A percentile compares a stretch with the other conserved stretches of the same genome.
phyloP scores from a whole-genome alignment of 2,113 vertebrate species.

The Austrofundulus limnaeus region DNA sequence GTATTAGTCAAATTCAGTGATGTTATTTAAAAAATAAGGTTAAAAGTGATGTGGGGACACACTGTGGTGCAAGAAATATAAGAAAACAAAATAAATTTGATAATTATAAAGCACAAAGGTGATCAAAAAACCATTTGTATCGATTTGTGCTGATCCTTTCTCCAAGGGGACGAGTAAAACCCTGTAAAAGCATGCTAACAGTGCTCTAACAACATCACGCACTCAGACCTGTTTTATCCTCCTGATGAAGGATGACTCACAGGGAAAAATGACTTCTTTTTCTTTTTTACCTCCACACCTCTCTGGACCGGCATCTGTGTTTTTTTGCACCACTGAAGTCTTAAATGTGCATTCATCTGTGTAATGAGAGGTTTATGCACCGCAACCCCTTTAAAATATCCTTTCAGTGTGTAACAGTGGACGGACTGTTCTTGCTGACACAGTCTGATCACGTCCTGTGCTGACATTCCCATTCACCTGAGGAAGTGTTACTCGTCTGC shows the following conservation, averaged over 20 bases:
- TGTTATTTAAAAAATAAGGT: too few relatives aligned
- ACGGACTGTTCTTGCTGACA: conserved; percentile 21
- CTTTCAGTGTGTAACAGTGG: conserved; percentile 10
- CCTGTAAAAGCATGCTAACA: not conserved
- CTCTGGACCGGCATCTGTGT: conserved; percentile 7
- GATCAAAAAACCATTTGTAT: not conserved
- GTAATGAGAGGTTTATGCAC: conserved; percentile 34
- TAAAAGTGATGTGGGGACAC: too few relatives aligned
- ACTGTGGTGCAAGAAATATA: not conserved
- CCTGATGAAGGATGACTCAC: conserved; percentile 16
- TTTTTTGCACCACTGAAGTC: conserved; percentile 17
- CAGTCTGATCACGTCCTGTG: conserved; percentile 23
- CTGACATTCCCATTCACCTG: conserved; percentile 21
- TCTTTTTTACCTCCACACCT: conserved; percentile 11
- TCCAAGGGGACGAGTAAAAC: conserved; percentile 7
- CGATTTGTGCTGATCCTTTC: conserved; percentile 3
- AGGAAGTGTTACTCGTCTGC: conserved; percentile 8
- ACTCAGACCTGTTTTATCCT: conserved; percentile 1
- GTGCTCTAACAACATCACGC: conserved; percentile 5
- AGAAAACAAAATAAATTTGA: not conserved
- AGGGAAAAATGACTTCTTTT: conserved; percentile 1
- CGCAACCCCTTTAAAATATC: conserved; percentile 18
- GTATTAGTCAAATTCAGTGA: not conserved
- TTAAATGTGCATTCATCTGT: conserved; percentile 31
- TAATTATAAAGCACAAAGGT: not conserved